Evolutionary conservation across 2,797 vertebrate species (phyloP), one percentile per base, ranked within the genome.

Genomic region (Xiphorhynchus erythropygius): DNA sequence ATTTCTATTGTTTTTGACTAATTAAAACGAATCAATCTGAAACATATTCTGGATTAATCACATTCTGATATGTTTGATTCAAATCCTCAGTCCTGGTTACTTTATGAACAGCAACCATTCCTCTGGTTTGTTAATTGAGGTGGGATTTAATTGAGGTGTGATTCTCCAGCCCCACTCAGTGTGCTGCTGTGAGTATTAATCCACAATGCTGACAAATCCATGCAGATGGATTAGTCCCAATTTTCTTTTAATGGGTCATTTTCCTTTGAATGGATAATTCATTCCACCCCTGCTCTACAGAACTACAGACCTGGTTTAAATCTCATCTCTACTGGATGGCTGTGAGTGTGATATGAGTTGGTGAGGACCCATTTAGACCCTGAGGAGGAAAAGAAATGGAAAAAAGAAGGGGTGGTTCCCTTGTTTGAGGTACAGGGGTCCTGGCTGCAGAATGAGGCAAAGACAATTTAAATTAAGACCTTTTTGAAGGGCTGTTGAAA

Each of bases 221-320:
- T 28, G 35, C 4, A 59, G 81, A 84, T 81, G 78, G 94, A 94
- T 60, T 78, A 84, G 93, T 92, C 92, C 70, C 87, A 52, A 49
- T 93, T 92, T 96, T 90, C 93, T 83, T 77, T 70, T 5, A 82
- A 70, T 49, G 89, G 46, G 41, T 89, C 68, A 84, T 92, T 96
- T 94, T 93, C 50, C 74, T 68, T 62, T 71, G 82, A 85, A 73
- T 69, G 71, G 57, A 28, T 74, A 81, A 93, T 91, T 92, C 71
- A 81, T 93, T 87, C 77, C 65, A 70, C 35, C 57, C 9, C 80
- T 69, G 80, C 70, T 78, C 87, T 59, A n/a, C 70, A 60, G 37
- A 87, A 2, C 75, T 24, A 4, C 73, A 63, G 77, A 12, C 21
- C 41, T 56, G 49, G 4, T 63, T 90, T 70, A 70, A 82, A 59